Base-by-base conservation (phyloP, 2,888 invertebrate species). In the Harmothoe impar region DNA sequence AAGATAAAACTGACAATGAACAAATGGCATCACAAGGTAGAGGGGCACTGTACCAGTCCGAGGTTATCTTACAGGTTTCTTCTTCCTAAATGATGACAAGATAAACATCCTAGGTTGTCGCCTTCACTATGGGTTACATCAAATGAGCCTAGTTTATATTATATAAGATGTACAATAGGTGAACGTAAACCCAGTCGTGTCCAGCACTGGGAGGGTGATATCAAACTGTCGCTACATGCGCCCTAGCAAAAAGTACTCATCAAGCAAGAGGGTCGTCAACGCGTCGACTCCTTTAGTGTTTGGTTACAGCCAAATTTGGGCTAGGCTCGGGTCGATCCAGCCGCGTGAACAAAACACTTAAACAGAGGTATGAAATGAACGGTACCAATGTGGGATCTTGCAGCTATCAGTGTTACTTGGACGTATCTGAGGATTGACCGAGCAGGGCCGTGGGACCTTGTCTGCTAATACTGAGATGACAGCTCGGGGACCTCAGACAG, bases 1-100 rank as follows among this genome's bases (percentile, higher is more conserved):
- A 86, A 86, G 86, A 81, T 86, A 86, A 86, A 86, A 86, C 86
- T 25, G 86, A 86, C 86, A 86, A 86, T 86, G 86, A 86, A 86
- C 86, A 86, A 86, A 86, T 86, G 86, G 86, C 86, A 86, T 86
- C 86, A 86, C 86, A 52, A 86, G 86, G 86, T 29, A 81, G 31
- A 86, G 86, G 86, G 86, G 86, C 86, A 86, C 86, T 86, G 86
- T 86, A 86, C 86, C 86, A 86, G 86, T 31, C n/a, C 52, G 86
- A 86, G 86, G 86, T 86, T 86, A 81, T 81, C 29, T 86, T 86
- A 86, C 86, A 86, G 7, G 52, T 15, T 56, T 54, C 33, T 54
- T 31, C 43, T 35, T 54, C 29, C 43, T 35, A 33, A 43, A 81
- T 81, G 33, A 52, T 31, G 86, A 86, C 86, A 54, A 54, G 86